Percentiles rank a stretch among this genome's conserved stretches.
Conservation (phyloP, 2,113 vertebrate species). For the Lynx canadensis region DNA sequence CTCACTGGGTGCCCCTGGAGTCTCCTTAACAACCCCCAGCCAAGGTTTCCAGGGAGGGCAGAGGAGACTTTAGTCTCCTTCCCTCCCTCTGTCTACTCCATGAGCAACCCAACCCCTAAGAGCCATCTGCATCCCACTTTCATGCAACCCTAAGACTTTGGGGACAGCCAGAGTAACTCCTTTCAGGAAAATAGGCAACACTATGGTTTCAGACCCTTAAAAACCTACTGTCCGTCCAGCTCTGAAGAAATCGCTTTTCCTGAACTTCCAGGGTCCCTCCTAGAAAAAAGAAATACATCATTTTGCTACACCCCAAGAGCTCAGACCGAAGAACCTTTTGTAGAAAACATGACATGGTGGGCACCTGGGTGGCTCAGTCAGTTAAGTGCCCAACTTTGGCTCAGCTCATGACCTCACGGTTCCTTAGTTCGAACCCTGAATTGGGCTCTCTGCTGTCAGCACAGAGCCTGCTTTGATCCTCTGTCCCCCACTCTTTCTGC, state of each 20-base stretch:
- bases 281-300: neutral
- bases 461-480: no score
- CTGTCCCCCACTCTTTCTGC: no score
- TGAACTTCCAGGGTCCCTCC: neutral
- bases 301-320: neutral
- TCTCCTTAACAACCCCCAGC: neutral
- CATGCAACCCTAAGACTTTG: neutral
- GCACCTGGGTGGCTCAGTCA: no score
- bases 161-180: neutral
- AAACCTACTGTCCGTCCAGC: neutral
- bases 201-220: neutral
- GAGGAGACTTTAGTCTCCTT: neutral
- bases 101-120: neutral
- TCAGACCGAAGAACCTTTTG: neutral
- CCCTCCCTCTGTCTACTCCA: neutral
- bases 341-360: neutral
- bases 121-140: neutral
- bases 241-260: neutral
- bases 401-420: no score
- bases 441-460: no score
- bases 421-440: no score
- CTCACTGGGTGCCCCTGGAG: neutral
- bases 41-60: neutral
- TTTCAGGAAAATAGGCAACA: neutral
- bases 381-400: no score